phyloP scores from a whole-genome alignment of 1,140 invertebrate genomes.

The Drosophila erecta region DNA sequence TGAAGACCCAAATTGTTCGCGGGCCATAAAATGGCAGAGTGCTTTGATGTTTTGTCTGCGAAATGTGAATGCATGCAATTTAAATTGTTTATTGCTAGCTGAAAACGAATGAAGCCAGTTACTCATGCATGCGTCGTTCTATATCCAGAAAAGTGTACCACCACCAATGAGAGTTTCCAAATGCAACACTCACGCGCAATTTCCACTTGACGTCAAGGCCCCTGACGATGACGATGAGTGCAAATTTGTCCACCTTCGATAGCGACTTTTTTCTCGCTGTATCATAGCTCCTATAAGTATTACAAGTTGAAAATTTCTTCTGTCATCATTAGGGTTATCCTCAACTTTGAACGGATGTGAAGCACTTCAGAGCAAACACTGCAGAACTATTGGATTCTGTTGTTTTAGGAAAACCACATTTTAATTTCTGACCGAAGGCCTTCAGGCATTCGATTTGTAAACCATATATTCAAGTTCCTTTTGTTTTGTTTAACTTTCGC shows the following conservation, averaged over 20 bases:
- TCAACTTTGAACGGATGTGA: not conserved
- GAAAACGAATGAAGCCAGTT: constrained; percentile 9
- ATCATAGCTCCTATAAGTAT: not conserved
- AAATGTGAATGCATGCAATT: constrained; percentile 16
- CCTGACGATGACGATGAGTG: no score
- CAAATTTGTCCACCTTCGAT: constrained; percentile 23
- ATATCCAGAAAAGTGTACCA: constrained; percentile 28
- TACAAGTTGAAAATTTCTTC: no score
- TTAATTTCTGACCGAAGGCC: not conserved
- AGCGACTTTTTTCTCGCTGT: constrained; percentile 30
- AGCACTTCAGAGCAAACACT: not conserved
- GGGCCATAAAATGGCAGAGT: not conserved
- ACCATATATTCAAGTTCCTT: not conserved
- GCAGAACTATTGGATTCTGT: not conserved
- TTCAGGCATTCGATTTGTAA: constrained; percentile 12
- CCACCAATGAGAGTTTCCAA: not conserved
- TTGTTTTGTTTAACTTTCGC: not conserved
- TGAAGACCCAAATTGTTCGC: not conserved
- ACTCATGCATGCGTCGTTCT: constrained; percentile 17
- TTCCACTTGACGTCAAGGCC: not conserved
- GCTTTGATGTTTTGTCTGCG: constrained; percentile 3
- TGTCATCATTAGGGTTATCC: not conserved
- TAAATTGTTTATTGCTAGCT: constrained; percentile 30
- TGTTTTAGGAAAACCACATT: no score
- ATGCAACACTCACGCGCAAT: not conserved